Conservation (phyloP, 2,113 vertebrate species). For the Muntiacus reevesi region DNA sequence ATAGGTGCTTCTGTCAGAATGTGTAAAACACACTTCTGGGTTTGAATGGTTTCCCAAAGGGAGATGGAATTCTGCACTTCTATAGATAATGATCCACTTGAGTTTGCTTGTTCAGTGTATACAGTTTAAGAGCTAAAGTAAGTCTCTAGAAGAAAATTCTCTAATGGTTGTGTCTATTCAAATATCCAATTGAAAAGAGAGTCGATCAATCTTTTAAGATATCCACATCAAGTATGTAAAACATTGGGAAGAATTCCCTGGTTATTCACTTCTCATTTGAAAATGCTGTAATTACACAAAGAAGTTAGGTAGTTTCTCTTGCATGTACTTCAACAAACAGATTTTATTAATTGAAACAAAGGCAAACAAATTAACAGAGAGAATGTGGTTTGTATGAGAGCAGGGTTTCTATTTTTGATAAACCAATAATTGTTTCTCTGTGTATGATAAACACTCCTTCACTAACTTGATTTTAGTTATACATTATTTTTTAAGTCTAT, state of each 20-base stretch:
- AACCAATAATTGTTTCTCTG: not conserved
- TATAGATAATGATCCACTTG: constrained; percentile 55
- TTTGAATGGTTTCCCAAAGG: constrained; percentile 57
- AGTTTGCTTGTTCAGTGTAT: constrained; percentile 42
- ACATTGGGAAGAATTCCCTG: not conserved
- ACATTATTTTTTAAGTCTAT: not conserved
- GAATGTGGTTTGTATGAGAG: not conserved
- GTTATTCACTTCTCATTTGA: not conserved
- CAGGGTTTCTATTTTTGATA: not conserved
- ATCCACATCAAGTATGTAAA: not conserved
- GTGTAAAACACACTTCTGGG: constrained; percentile 55
- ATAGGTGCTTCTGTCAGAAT: constrained; percentile 22
- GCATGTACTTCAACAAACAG: not conserved
- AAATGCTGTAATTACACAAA: not conserved
- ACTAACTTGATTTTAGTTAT: not conserved
- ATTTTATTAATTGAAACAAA: not conserved
- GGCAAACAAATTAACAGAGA: not conserved
- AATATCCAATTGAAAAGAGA: not conserved
- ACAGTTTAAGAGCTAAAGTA: constrained; percentile 27
- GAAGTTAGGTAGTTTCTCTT: not conserved
- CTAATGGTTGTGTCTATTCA: not conserved
- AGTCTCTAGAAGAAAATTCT: not conserved
- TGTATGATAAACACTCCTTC: not conserved
- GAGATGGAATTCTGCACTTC: constrained; percentile 41
- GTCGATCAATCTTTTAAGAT: not conserved